phyloP scores from a whole-genome alignment of 1,140 invertebrate species.

The Oryzaephilus surinamensis region DNA sequence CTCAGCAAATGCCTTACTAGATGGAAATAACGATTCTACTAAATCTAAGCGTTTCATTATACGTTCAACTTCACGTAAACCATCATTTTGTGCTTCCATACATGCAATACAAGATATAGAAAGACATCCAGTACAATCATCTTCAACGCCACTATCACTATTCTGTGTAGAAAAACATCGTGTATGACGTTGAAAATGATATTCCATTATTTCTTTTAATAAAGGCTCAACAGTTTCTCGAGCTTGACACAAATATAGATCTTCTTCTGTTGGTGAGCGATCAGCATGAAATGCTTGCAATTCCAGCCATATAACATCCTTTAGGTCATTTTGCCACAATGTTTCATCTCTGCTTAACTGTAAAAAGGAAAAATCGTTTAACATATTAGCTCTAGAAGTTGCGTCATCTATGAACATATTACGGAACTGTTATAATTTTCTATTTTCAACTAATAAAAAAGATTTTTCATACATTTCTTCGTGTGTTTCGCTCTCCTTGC shows the following conservation, averaged over 20 bases:
- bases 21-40: conserved; percentile 76
- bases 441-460: neutral
- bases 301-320: conserved; percentile 85
- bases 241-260: conserved; percentile 62
- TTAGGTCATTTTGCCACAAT: conserved; percentile 76
- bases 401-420: neutral
- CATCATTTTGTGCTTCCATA: conserved; percentile 54
- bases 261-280: conserved; percentile 59
- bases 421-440: neutral
- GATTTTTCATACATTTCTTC: conserved; percentile 40
- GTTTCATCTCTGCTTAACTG: conserved; percentile 74
- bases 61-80: conserved; percentile 59
- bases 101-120: conserved; percentile 60
- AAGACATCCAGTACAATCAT: conserved; percentile 44
- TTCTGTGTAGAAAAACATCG: conserved; percentile 19
- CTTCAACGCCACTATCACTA: conserved; percentile 34
- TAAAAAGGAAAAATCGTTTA: conserved; percentile 23
- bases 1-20: conserved; percentile 61
- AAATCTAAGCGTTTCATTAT: conserved; percentile 61
- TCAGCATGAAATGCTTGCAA: conserved; percentile 72
- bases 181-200: conserved; percentile 38
- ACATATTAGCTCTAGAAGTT: too few species aligned
- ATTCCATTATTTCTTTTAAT: conserved; percentile 65
- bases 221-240: conserved; percentile 57
- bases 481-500: conserved; percentile 32